These are phyloP conservation scores for Bombus cullumanus DNA, from an alignment of 1,140 invertebrate genomes.

Conservation along the genomic window DNA sequence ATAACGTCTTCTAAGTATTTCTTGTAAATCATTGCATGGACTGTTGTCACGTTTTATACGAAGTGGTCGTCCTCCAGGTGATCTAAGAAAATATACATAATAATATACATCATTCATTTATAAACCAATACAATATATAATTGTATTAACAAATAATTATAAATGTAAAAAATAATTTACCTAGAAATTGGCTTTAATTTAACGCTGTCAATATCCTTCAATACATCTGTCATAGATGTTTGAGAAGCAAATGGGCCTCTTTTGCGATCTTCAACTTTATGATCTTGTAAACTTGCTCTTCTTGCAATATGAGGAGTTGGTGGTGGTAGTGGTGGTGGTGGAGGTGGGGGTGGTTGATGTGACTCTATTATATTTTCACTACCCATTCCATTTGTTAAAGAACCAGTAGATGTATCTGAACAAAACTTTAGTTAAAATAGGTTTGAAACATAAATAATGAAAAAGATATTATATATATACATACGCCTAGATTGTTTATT, in stretches of 20 bases:
- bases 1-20: conserved; percentile 79
- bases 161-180: conserved; percentile 58
- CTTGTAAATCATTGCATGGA: conserved; percentile 81
- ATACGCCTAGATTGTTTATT: conserved; percentile 72
- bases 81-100: conserved; percentile 66
- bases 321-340: conserved; percentile 78
- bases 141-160: background rate
- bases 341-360: conserved; percentile 61
- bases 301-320: conserved; percentile 80
- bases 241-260: conserved; percentile 73
- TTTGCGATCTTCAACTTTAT: conserved; percentile 76
- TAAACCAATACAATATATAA: background rate
- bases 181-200: conserved; percentile 78
- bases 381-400: conserved; percentile 70
- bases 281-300: conserved; percentile 80
- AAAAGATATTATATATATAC: conserved; percentile 33
- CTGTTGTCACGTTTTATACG: conserved; percentile 78
- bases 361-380: conserved; percentile 48
- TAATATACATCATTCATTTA: background rate
- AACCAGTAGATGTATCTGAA: conserved; percentile 67
- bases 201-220: conserved; percentile 78
- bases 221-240: conserved; percentile 78
- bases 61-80: conserved; percentile 77
- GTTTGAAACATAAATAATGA: conserved; percentile 17
- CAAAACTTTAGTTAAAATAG: conserved; percentile 16